A percentile compares a stretch with the other conserved stretches of the same genome.
Conservation (phyloP, 2,797 vertebrate species). For the Bovichtus diacanthus region DNA sequence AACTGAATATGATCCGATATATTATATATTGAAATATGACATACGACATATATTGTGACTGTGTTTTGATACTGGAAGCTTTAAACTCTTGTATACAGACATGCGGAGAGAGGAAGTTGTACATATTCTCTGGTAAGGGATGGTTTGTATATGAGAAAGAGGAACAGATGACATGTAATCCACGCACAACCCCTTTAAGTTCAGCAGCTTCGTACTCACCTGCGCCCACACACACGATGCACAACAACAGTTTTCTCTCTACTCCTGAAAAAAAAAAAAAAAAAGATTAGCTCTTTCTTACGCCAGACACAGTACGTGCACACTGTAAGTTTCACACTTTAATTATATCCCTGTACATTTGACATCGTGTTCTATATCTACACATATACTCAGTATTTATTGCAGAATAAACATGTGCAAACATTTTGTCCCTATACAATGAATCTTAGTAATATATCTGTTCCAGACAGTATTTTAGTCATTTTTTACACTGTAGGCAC, state of each 20-base stretch:
- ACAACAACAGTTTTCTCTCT: constrained; percentile 44
- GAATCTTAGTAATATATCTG: constrained; percentile 77
- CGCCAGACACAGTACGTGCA: constrained; percentile 27
- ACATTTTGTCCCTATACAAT: constrained; percentile 61
- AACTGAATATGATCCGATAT: constrained; percentile 70
- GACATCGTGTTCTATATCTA: constrained; percentile 76
- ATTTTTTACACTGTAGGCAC: constrained; percentile 71
- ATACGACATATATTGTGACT: constrained; percentile 65
- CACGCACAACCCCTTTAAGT: constrained; percentile 75
- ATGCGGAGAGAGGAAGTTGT: constrained; percentile 65
- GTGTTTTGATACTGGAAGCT: constrained; percentile 87
- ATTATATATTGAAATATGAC: constrained; percentile 79
- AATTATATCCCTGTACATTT: constrained; percentile 76
- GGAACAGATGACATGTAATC: constrained; percentile 61
- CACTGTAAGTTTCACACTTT: constrained; percentile 52
- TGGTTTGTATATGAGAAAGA: constrained; percentile 65
- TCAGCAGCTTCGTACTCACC: constrained; percentile 65
- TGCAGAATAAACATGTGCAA: constrained; percentile 62
- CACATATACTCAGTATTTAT: constrained; percentile 78
- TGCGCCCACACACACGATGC: constrained; percentile 35
- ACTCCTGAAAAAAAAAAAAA: constrained; percentile 29
- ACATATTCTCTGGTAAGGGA: constrained; percentile 74
- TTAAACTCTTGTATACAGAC: constrained; percentile 76
- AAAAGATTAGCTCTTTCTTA: constrained; percentile 47
- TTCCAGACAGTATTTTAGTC: constrained; percentile 62